These are phyloP conservation scores for Tachystola acroxantha DNA, from an alignment of 2,888 invertebrate genomes.

Conservation along the genomic window DNA sequence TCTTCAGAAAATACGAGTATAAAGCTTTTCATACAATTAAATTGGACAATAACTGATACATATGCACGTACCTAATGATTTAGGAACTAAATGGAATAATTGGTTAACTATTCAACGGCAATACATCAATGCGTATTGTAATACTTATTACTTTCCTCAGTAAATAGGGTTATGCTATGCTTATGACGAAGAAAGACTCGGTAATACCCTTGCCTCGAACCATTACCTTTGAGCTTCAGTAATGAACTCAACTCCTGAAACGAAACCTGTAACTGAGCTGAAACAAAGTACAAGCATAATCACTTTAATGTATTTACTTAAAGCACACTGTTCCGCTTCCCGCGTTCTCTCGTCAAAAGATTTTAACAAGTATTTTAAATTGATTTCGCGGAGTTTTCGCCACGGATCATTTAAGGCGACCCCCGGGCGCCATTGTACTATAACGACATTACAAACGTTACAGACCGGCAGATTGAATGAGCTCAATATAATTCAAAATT, in stretches of 20 bases:
- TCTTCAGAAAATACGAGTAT: too few relatives aligned
- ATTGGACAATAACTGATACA: too few relatives aligned
- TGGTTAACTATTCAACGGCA: too few relatives aligned
- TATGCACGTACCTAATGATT: too few relatives aligned
- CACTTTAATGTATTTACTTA: slow-evolving; percentile 1
- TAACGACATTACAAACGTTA: slow-evolving; percentile 54
- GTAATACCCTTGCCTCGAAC: too few relatives aligned
- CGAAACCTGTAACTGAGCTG: not conserved
- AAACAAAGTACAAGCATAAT: not conserved
- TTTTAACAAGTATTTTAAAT: slow-evolving; percentile 63
- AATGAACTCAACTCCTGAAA: not conserved
- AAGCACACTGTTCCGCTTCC: not conserved
- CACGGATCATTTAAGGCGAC: slow-evolving; percentile 52
- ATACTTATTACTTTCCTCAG: too few relatives aligned
- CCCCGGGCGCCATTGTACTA: slow-evolving; percentile 44
- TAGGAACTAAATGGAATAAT: too few relatives aligned
- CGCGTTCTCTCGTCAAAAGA: slow-evolving; percentile 30
- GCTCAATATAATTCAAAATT: slow-evolving; percentile 43
- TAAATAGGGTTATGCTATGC: too few relatives aligned
- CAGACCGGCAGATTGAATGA: slow-evolving; percentile 46
- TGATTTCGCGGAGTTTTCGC: slow-evolving; percentile 57
- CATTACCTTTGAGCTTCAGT: not conserved
- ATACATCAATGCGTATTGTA: too few relatives aligned
- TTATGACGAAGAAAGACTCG: too few relatives aligned
- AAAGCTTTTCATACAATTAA: too few relatives aligned